Evolutionary conservation across 2,888 invertebrate species (phyloP).

Genomic region (Cephalotes varians): DNA sequence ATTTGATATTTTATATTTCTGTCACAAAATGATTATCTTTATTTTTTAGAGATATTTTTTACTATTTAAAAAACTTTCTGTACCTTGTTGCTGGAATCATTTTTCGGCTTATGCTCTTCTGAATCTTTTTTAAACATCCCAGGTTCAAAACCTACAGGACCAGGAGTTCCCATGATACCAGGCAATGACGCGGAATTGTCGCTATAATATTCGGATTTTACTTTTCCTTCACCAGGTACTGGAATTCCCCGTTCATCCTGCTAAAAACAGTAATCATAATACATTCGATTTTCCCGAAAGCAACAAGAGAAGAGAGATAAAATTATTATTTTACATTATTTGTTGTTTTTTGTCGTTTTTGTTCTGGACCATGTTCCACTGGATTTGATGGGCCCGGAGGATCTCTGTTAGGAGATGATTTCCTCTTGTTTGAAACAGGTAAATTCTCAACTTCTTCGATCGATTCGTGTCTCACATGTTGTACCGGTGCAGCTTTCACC

Average conservation of each 20-base stretch:
- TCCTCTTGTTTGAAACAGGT: slow-evolving; percentile 76
- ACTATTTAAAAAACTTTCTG: slow-evolving; percentile 19
- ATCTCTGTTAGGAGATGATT: slow-evolving; percentile 80
- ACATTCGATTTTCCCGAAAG: slow-evolving; percentile 8
- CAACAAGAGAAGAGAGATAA: not conserved
- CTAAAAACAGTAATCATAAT: slow-evolving; percentile 53
- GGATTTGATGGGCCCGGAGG: slow-evolving; percentile 72
- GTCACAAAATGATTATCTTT: slow-evolving; percentile 23
- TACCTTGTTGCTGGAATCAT: slow-evolving; percentile 87
- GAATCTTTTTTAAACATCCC: slow-evolving; percentile 91
- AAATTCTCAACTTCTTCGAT: slow-evolving; percentile 63
- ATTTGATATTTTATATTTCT: not conserved
- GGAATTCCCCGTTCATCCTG: slow-evolving; percentile 77
- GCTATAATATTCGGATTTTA: slow-evolving; percentile 90
- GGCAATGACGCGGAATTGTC: slow-evolving; percentile 94
- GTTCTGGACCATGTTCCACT: slow-evolving; percentile 76
- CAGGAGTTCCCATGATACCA: slow-evolving; percentile 90
- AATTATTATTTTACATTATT: slow-evolving; percentile 60
- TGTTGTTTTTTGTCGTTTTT: slow-evolving; percentile 79
- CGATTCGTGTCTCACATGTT: slow-evolving; percentile 76
- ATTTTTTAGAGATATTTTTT: not conserved
- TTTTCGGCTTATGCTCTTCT: slow-evolving; percentile 87
- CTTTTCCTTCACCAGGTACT: slow-evolving; percentile 84
- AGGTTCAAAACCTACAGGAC: slow-evolving; percentile 93
- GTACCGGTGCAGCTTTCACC: slow-evolving; percentile 70